phyloP scores from a whole-genome alignment of 2,888 invertebrate genomes.

The Mesopsocus fuscifrons region DNA sequence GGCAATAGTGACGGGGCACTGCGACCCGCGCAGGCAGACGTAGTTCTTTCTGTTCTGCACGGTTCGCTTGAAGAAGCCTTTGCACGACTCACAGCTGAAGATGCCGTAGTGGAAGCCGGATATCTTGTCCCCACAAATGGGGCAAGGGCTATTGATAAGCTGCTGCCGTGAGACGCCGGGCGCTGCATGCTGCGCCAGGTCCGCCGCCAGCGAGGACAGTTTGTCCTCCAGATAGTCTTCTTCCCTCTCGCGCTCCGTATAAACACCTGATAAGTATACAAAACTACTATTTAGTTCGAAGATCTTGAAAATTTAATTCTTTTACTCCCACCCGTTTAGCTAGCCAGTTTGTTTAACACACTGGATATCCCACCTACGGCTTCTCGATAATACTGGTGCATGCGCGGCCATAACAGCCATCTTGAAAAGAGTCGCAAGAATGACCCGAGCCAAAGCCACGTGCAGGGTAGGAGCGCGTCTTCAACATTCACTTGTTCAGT shows the following conservation, averaged over 20 bases:
- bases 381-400: no score
- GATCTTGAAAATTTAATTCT: no score
- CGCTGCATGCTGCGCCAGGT: slow-evolving; percentile 26
- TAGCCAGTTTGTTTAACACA: no score
- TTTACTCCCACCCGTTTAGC: no score
- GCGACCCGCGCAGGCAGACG: slow-evolving; percentile 76
- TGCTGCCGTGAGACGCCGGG: slow-evolving; percentile 75
- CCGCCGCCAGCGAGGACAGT: slow-evolving; percentile 20
- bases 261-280: no score
- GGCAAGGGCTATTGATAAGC: slow-evolving; percentile 82
- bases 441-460: no score
- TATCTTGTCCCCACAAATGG: slow-evolving; percentile 89
- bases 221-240: slow-evolving; percentile 19
- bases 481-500: no score
- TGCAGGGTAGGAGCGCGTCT: no score
- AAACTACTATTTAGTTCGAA: no score
- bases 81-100: slow-evolving; percentile 94
- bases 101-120: slow-evolving; percentile 97
- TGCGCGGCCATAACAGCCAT: no score
- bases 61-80: slow-evolving; percentile 94
- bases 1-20: slow-evolving; percentile 80
- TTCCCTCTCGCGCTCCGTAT: slow-evolving; percentile 16
- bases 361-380: no score
- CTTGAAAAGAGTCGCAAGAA: no score
- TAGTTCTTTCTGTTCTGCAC: slow-evolving; percentile 98